Evolutionary conservation across 2,113 vertebrate species (phyloP).

Genomic region (Pelmatolapia mariae): DNA sequence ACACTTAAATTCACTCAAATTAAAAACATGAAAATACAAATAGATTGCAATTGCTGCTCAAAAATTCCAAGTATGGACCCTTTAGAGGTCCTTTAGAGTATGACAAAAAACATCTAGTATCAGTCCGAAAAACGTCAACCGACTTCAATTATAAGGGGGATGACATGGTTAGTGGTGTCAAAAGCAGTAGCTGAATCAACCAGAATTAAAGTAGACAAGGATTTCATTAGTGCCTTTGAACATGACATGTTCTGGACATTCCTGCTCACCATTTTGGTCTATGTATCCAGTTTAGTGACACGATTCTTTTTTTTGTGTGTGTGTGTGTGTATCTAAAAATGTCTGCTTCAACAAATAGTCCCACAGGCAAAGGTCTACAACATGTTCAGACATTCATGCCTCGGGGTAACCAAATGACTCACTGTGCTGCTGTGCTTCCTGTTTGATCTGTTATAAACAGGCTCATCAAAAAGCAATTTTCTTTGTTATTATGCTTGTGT

Average conservation of each 20-base stretch:
- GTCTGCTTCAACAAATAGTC: background rate
- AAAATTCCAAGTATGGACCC: background rate
- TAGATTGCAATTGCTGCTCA: background rate
- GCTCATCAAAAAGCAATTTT: background rate
- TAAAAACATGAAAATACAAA: too few relatives aligned
- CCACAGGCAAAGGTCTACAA: background rate
- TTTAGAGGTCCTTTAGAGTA: background rate
- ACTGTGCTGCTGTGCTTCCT: background rate
- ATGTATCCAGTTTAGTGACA: background rate
- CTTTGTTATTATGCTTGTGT: background rate
- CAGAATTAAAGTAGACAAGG: background rate
- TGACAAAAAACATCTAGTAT: background rate
- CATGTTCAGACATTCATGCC: constrained; percentile 6
- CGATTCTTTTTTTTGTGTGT: background rate
- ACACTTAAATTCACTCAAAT: background rate
- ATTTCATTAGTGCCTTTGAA: background rate
- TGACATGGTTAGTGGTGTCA: background rate
- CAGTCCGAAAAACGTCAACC: background rate
- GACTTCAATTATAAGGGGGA: background rate
- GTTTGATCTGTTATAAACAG: background rate
- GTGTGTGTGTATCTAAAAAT: background rate
- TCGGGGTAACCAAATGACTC: background rate
- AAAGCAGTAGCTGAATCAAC: background rate
- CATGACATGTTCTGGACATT: background rate
- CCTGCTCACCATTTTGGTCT: background rate